A percentile compares a stretch with the other conserved stretches of the same genome.
These are phyloP conservation scores for Rhodinocichla rosea DNA, from an alignment of 2,113 vertebrate genomes.

Conservation along the genomic window DNA sequence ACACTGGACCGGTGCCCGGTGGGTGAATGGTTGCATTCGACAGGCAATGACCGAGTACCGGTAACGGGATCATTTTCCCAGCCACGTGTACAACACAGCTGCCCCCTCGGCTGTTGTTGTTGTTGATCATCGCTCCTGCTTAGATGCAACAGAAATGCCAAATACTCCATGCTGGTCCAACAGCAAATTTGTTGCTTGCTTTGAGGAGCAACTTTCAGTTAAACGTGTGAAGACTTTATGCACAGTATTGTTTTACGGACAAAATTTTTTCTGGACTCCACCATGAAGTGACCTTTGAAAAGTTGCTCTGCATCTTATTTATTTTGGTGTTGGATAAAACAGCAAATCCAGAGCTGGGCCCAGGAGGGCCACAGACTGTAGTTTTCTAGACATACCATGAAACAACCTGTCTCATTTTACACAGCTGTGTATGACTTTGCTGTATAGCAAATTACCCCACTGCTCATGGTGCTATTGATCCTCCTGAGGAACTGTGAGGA, in stretches of 20 bases:
- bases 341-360: neutral
- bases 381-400: neutral
- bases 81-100: fast-evolving
- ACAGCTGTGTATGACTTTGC: neutral
- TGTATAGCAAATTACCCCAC: neutral
- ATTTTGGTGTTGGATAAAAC: neutral
- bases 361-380: neutral
- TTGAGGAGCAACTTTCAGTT: neutral
- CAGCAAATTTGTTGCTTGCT: neutral
- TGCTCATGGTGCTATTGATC: neutral
- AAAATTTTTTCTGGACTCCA: neutral
- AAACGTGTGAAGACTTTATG: neutral
- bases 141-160: neutral
- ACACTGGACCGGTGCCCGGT: neutral
- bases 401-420: neutral
- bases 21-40: neutral
- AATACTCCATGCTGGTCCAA: fast-evolving
- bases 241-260: neutral
- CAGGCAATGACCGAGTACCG: fast-evolving
- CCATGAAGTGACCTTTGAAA: neutral
- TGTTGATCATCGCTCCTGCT: neutral
- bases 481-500: neutral
- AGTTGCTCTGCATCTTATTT: neutral
- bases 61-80: fast-evolving
- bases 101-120: fast-evolving